Evolutionary conservation across 2,113 vertebrate genomes (phyloP).

Genomic region (Phyllostomus hastatus): DNA sequence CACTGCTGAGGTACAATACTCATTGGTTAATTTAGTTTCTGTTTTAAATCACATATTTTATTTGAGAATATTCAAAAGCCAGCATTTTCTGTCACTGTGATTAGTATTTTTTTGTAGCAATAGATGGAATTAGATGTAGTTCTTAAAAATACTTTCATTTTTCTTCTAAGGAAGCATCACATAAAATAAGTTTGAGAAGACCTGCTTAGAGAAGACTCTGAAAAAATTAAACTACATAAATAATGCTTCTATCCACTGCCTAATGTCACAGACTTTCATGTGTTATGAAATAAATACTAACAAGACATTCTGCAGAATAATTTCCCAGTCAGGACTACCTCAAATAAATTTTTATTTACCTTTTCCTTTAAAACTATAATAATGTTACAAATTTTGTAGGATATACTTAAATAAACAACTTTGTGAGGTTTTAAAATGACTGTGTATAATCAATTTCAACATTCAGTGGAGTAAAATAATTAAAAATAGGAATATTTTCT

Average conservation of each 20-base stretch:
- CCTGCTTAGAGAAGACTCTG: neutral
- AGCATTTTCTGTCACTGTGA: neutral
- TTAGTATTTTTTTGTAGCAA: neutral
- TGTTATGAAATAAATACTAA: neutral
- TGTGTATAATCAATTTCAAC: neutral
- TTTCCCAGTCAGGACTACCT: neutral
- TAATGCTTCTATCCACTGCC: neutral
- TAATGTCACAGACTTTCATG: constrained; percentile 20
- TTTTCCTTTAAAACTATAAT: neutral
- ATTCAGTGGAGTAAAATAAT: neutral
- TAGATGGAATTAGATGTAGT: neutral
- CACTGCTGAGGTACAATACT: neutral
- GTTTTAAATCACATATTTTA: neutral
- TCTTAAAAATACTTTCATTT: neutral
- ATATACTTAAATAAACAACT: neutral
- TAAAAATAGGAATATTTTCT: neutral
- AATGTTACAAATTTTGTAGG: neutral
- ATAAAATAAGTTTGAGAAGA: neutral
- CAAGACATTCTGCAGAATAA: neutral
- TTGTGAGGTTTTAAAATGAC: neutral
- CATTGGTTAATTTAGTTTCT: neutral
- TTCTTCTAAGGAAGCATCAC: neutral
- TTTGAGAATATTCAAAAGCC: neutral
- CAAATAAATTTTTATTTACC: neutral
- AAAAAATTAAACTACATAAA: constrained; percentile 33